These are phyloP conservation scores for Disparrhopalites patrizii DNA, from an alignment of 2,888 invertebrate genomes.

Conservation along the genomic window DNA sequence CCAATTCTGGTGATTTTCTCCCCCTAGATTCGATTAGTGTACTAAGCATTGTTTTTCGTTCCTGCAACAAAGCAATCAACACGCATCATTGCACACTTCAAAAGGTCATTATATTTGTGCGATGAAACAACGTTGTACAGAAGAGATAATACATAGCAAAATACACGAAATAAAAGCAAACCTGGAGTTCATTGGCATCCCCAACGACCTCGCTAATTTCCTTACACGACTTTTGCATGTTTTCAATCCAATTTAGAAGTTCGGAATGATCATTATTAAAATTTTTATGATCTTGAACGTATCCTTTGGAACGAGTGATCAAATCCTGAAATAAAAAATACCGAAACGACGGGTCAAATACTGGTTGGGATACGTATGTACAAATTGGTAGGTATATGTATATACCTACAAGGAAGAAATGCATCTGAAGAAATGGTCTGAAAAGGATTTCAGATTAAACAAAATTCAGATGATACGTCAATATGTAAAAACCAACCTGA, in stretches of 20 bases:
- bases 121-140: too few relatives aligned
- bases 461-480: too few relatives aligned
- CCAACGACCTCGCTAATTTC: conserved; percentile 79
- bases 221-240: conserved; percentile 68
- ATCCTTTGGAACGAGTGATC: conserved; percentile 74
- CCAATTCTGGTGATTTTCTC: conserved; percentile 73
- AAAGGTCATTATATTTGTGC: too few relatives aligned
- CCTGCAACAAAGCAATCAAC: conserved; percentile 54
- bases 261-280: conserved; percentile 71
- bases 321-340: conserved; percentile 63
- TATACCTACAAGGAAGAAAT: not conserved
- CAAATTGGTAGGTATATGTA: too few relatives aligned
- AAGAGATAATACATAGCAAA: too few relatives aligned
- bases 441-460: too few relatives aligned
- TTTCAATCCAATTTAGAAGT: conserved; percentile 71
- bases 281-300: conserved; percentile 76
- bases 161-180: conserved; percentile 34
- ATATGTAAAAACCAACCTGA: too few relatives aligned
- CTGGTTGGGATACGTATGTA: too few relatives aligned
- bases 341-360: too few relatives aligned
- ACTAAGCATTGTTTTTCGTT: conserved; percentile 73
- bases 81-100: not conserved
- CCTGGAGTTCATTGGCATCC: conserved; percentile 68
- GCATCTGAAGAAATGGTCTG: too few relatives aligned
- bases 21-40: conserved; percentile 74